These are phyloP conservation scores for Hesperophylax magnus DNA, from an alignment of 1,140 invertebrate genomes.

Conservation along the genomic window DNA sequence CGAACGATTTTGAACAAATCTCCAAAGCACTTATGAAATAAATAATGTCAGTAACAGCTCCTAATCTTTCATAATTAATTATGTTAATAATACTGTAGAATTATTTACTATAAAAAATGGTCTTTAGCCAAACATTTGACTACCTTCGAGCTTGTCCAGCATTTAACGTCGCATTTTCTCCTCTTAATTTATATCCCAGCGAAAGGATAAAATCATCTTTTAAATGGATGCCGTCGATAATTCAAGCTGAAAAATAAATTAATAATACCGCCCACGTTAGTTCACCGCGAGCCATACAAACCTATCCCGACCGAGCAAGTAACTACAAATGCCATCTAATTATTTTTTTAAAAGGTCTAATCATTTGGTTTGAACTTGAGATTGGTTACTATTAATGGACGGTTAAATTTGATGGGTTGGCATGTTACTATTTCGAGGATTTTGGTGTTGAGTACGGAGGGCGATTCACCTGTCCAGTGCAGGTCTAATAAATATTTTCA, in stretches of 20 bases:
- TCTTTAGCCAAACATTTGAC: conserved; percentile 34
- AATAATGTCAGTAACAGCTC: too few species aligned
- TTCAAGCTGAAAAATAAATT: conserved; percentile 36
- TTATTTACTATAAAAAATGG: conserved; percentile 16
- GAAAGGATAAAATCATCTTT: conserved; percentile 29
- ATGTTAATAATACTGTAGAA: conserved; percentile 1
- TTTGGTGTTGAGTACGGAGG: background rate
- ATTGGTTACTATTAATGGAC: background rate
- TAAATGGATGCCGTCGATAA: conserved; percentile 33
- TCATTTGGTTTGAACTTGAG: background rate
- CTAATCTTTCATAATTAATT: background rate
- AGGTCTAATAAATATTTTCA: conserved; percentile 33
- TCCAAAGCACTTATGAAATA: too few species aligned
- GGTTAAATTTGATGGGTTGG: background rate
- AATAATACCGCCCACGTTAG: conserved; percentile 33
- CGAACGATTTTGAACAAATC: too few species aligned
- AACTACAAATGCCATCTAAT: too few species aligned
- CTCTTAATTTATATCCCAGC: conserved; percentile 25
- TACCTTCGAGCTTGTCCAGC: background rate
- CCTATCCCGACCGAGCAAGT: background rate
- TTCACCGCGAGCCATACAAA: conserved; percentile 17
- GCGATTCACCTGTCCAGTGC: conserved; percentile 21
- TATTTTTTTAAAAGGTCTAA: background rate
- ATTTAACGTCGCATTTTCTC: conserved; percentile 22
- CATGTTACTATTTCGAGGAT: background rate